Evolutionary conservation across 2,113 vertebrate species (phyloP).

Genomic region (Vidua chalybeata): DNA sequence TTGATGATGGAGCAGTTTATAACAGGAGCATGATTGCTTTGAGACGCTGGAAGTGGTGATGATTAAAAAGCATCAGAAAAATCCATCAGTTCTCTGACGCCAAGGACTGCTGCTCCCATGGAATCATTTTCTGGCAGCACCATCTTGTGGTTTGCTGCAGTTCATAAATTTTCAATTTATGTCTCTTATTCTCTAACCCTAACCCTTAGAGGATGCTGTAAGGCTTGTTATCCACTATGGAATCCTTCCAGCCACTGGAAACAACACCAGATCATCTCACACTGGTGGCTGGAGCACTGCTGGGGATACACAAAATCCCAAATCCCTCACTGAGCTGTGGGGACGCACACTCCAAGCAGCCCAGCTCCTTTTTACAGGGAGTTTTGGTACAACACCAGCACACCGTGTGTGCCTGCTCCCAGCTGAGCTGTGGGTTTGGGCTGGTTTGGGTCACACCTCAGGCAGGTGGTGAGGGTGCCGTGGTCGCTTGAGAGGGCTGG

Average conservation of each 20-base stretch:
- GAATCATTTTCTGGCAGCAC: neutral
- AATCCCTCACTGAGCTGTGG: neutral
- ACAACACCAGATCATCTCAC: neutral
- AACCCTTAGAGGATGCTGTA: neutral
- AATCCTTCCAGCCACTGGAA: neutral
- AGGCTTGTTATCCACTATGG: accelerated
- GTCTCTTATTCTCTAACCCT: neutral
- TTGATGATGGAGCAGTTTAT: neutral
- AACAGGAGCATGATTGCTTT: neutral
- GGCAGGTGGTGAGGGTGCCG: neutral
- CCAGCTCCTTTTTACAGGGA: neutral
- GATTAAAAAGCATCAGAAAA: neutral
- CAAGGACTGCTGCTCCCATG: neutral
- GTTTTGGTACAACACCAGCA: neutral
- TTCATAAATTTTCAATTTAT: neutral
- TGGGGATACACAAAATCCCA: neutral
- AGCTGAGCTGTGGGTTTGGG: neutral
- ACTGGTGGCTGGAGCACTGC: neutral
- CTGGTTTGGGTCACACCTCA: neutral
- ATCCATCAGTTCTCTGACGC: accelerated
- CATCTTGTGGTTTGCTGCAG: conserved; percentile 36
- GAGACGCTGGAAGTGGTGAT: neutral
- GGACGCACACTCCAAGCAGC: neutral
- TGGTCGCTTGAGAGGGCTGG: neutral
- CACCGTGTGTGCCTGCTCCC: neutral